A percentile compares a stretch with the other conserved stretches of the same genome.
Conservation (phyloP, 64 coral and sea anemone species). For the Platygyra sinensis region DNA sequence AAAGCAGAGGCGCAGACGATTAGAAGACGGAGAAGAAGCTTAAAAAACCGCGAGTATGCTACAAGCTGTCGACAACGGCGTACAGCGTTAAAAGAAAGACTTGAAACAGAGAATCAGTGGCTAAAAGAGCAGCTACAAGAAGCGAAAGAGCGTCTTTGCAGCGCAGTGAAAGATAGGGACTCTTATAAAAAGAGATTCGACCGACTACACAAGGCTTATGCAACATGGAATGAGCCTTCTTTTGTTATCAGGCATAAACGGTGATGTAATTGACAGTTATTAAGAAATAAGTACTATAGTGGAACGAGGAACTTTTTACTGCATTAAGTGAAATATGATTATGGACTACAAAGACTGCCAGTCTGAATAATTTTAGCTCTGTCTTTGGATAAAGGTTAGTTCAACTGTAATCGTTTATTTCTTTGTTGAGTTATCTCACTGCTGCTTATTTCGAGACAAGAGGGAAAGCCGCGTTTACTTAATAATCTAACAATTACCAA, state of each 20-base stretch:
- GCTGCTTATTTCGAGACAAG: too few relatives aligned
- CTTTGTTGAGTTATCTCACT: too few relatives aligned
- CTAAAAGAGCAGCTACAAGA: conserved; percentile 51
- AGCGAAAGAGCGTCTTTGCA: conserved; percentile 27
- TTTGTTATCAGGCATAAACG: background rate
- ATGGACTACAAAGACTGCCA: too few relatives aligned
- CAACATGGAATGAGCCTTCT: background rate
- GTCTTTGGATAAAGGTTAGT: too few relatives aligned
- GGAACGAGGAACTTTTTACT: too few relatives aligned
- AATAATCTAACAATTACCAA: too few relatives aligned
- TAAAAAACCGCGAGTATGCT: conserved; percentile 89
- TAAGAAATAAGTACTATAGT: background rate
- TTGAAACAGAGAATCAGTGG: conserved; percentile 45
- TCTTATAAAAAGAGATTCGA: conserved; percentile 26
- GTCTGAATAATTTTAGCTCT: too few relatives aligned
- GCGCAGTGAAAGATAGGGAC: conserved; percentile 52
- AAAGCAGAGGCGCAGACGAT: conserved; percentile 29
- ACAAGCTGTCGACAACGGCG: conserved; percentile 69
- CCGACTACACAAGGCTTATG: background rate
- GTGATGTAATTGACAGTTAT: background rate
- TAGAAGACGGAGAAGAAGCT: conserved; percentile 63
- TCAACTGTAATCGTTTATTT: too few relatives aligned
- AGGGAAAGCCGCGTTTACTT: too few relatives aligned
- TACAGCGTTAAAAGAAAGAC: background rate
- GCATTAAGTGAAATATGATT: too few relatives aligned